Conservation (phyloP, 2,113 vertebrate genomes). For the Syrmaticus mikado region DNA sequence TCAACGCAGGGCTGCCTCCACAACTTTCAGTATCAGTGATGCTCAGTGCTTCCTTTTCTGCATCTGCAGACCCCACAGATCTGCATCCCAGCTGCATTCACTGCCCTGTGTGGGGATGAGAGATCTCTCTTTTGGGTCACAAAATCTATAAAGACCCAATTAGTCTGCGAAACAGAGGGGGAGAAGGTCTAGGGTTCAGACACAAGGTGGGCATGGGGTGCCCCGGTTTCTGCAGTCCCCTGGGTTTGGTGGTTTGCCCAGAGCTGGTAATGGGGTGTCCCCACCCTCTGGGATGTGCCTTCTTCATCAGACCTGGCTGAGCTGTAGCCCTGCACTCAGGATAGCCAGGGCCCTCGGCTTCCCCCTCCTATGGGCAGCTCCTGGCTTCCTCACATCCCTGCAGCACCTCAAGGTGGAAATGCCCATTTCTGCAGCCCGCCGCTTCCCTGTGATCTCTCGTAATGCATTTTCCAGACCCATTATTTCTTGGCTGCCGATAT, state of each 20-base stretch:
- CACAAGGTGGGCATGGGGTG: fast-evolving
- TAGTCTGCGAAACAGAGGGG: neutral
- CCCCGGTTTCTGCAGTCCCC: neutral
- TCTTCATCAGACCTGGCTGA: neutral
- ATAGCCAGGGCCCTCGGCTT: neutral
- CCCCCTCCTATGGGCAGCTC: neutral
- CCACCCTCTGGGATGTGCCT: neutral
- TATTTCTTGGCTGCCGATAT: neutral
- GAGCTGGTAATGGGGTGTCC: fast-evolving
- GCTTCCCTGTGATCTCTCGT: neutral
- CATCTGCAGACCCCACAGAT: neutral
- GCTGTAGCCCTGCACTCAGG: fast-evolving
- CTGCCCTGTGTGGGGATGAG: neutral
- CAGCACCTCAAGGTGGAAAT: neutral
- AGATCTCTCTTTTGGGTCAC: neutral
- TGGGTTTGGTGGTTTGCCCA: neutral
- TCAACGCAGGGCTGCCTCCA: neutral
- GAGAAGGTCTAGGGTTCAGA: fast-evolving
- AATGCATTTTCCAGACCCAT: neutral
- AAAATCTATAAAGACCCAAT: neutral
- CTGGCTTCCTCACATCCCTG: neutral
- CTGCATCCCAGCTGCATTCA: neutral
- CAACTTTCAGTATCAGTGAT: neutral
- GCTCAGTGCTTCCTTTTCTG: neutral
- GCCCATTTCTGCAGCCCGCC: neutral